A percentile compares a stretch with the other conserved stretches of the same genome.
Evolutionary conservation across 2,888 invertebrate species (phyloP).

Genomic region (Archips crataeganus): DNA sequence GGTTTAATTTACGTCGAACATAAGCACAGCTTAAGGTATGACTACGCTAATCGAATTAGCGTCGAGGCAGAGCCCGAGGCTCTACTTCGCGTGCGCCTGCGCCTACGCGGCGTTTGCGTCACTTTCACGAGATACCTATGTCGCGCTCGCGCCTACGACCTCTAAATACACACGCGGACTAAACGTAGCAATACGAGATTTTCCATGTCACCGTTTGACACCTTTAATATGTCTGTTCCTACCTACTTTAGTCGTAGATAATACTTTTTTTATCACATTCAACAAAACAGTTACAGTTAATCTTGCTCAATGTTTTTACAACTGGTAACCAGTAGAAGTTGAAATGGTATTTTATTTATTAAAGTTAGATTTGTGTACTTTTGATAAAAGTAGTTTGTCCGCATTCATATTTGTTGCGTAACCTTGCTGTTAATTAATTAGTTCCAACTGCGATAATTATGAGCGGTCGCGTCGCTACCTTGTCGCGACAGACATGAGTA

Average conservation of each 20-base stretch:
- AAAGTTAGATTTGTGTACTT: neutral
- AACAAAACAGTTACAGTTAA: neutral
- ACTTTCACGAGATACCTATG: conserved; percentile 74
- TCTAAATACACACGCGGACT: conserved; percentile 45
- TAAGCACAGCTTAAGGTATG: conserved; percentile 50
- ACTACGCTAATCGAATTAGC: conserved; percentile 74
- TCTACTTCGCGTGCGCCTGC: conserved; percentile 58
- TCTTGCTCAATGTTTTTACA: conserved; percentile 1
- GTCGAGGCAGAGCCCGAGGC: conserved; percentile 54
- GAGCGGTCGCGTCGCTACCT: neutral
- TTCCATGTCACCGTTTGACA: conserved; percentile 24
- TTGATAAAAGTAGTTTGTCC: neutral
- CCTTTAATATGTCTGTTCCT: conserved; percentile 14
- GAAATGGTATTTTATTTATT: neutral
- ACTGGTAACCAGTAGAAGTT: neutral
- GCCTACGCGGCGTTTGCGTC: conserved; percentile 72
- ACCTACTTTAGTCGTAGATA: neutral
- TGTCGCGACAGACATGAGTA: conserved; percentile 14
- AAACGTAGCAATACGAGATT: conserved; percentile 62
- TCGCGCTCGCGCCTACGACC: conserved; percentile 75
- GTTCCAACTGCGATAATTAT: conserved; percentile 26
- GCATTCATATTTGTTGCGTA: conserved; percentile 18
- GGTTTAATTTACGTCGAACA: conserved; percentile 55
- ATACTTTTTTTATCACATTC: conserved; percentile 1
- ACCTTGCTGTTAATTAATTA: conserved; percentile 27